phyloP scores from a whole-genome alignment of 2,888 invertebrate species.

The Hecatera dysodea region DNA sequence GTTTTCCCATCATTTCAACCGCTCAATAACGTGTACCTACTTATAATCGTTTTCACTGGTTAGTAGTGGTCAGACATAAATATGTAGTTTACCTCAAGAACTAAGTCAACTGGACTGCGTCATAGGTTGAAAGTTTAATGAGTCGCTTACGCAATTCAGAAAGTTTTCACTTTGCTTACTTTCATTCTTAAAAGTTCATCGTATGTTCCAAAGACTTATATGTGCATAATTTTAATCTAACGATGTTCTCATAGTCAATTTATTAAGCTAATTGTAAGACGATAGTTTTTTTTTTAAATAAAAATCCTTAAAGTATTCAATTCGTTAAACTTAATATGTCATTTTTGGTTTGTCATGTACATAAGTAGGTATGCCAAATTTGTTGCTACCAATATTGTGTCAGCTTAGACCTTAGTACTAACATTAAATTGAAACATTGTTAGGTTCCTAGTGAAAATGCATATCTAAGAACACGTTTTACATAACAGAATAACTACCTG shows the following conservation, averaged over 20 bases:
- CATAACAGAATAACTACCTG: conserved; percentile 42
- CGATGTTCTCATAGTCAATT: background rate
- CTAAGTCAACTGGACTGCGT: conserved; percentile 29
- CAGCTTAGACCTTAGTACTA: background rate
- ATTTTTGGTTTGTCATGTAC: too few species aligned
- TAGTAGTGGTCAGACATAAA: conserved; percentile 32
- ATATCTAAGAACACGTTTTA: conserved; percentile 38
- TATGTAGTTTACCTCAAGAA: conserved; percentile 27
- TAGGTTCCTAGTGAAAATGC: conserved; percentile 30
- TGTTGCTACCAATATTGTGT: background rate
- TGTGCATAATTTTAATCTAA: background rate
- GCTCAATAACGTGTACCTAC: conserved; percentile 55
- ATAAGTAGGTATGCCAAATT: too few species aligned
- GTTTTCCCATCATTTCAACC: conserved; percentile 84
- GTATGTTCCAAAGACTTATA: background rate
- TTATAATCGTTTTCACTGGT: conserved; percentile 51
- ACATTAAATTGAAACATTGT: conserved; percentile 19
- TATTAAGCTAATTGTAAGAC: background rate
- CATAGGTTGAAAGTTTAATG: conserved; percentile 40
- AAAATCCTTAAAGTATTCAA: background rate
- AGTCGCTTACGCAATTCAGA: conserved; percentile 30
- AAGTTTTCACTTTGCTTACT: conserved; percentile 45
- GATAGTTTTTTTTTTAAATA: background rate
- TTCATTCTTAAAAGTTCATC: conserved; percentile 42
- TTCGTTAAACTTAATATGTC: background rate